A percentile compares a stretch with the other conserved stretches of the same genome.
These are phyloP conservation scores for Minunthozetes semirufus DNA, from an alignment of 2,888 invertebrate species.

Conservation along the genomic window DNA sequence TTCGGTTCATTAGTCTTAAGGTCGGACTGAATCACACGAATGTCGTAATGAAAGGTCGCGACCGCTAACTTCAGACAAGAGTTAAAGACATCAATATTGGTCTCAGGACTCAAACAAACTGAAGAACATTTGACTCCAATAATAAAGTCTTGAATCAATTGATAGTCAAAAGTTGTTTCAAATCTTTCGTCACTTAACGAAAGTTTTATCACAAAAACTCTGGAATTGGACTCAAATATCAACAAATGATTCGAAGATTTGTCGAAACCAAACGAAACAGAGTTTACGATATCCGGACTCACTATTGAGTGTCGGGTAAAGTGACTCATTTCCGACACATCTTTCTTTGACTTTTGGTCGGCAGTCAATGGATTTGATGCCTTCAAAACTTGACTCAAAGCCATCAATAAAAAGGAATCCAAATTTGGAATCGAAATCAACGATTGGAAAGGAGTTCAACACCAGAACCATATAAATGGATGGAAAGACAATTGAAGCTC, in stretches of 20 bases:
- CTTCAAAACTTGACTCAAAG: neutral
- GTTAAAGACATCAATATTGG: constrained; percentile 6
- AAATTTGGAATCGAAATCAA: neutral
- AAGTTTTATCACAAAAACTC: constrained; percentile 18
- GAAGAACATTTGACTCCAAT: constrained; percentile 28
- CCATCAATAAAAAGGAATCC: neutral
- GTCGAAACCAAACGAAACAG: constrained; percentile 22
- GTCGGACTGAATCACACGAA: constrained; percentile 24
- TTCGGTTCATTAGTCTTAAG: neutral
- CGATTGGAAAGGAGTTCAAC: no score
- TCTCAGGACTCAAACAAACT: constrained; percentile 29
- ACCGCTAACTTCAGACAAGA: constrained; percentile 25
- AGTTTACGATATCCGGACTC: constrained; percentile 19
- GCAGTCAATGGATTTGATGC: neutral
- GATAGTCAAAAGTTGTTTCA: constrained; percentile 22
- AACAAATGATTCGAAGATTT: constrained; percentile 23
- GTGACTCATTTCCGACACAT: neutral
- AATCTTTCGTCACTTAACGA: neutral
- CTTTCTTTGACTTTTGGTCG: neutral
- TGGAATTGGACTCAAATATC: neutral
- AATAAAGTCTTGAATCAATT: constrained; percentile 33
- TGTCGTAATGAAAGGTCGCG: constrained; percentile 29
- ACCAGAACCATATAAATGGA: no score
- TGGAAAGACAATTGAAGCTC: no score
- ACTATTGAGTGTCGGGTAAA: neutral